Evolutionary conservation across 1,140 invertebrate genomes (phyloP), one percentile per base, ranked within the genome.

Genomic region (Semibalanus balanoides): DNA sequence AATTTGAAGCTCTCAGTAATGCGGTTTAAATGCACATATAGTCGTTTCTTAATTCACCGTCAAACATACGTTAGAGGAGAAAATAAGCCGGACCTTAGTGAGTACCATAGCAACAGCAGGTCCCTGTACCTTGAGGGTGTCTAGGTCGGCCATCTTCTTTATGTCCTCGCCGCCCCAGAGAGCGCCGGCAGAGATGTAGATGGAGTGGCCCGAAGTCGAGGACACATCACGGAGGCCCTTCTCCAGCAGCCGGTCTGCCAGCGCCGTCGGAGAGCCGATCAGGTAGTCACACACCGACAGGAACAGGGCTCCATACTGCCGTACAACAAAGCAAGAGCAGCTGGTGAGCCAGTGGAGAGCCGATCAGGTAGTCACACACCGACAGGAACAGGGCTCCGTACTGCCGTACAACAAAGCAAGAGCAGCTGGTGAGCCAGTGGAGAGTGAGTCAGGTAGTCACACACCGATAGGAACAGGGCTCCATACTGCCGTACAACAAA

Each of bases 121-220:
- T 40, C 35, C 35, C 5, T 40, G 79, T 80, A 86, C 87, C 81
- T 86, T 83, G 74, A 90, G 81, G n/a, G 84, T 86, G 72, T 85
- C 85, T 70, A 83, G 78, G 77, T 88, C 85, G 28, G 88, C 87
- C 88, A 89, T 88, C 81, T 87, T 85, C 81, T 82, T 78, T n/a
- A 89, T 87, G 79, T 90, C 89, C 78, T 87, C 85, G 11, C 83
- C 86, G 40, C 88, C 88, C 89, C 88, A 90, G 74, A 89, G 84
- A 27, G 89, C 88, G 51, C 89, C 88, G 78, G 83, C 83, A 3
- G 89, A 88, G 73, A 89, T 79, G 79, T 88, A 87, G 0, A 89
- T 76, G 74, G 85, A 83, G 81, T 87, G 84, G 9, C 22, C 22
- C 64, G 77, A 74, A 1, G 70, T 80, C 28, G 83, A 83, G 31